These are phyloP conservation scores for Catonia carolina DNA, from an alignment of 2,888 invertebrate species.

Conservation along the genomic window DNA sequence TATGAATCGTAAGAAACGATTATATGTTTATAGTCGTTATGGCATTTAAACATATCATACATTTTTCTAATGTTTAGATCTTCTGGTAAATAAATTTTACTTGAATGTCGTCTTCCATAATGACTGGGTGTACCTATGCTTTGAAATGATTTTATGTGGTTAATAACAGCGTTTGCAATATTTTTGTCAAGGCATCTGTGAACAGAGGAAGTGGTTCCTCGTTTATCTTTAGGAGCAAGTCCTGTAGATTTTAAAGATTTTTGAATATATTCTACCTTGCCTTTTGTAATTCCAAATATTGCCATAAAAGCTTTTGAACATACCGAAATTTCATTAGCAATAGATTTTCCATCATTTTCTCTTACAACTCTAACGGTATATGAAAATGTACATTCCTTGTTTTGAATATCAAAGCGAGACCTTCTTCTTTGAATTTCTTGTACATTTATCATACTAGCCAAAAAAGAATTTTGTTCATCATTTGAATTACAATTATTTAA, in stretches of 20 bases:
- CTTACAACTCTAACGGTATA: slow-evolving; percentile 11
- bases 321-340: slow-evolving; percentile 2
- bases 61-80: slow-evolving; percentile 1
- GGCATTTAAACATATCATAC: not conserved
- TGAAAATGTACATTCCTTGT: slow-evolving; percentile 5
- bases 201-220: too few relatives aligned
- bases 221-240: slow-evolving; percentile 4
- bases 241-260: not conserved
- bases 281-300: slow-evolving; percentile 1
- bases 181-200: too few relatives aligned
- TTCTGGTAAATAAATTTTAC: slow-evolving; percentile 9
- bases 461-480: slow-evolving; percentile 2
- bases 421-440: not conserved
- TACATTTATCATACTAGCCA: not conserved
- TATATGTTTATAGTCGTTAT: not conserved
- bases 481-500: not conserved
- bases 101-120: not conserved
- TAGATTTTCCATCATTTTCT: not conserved
- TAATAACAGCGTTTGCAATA: not conserved
- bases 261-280: not conserved
- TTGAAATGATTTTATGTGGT: slow-evolving; percentile 4
- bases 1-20: slow-evolving; percentile 33
- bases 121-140: not conserved
- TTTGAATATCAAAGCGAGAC: too few relatives aligned
- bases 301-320: slow-evolving; percentile 10